Evolutionary conservation across 2,888 invertebrate genomes (phyloP), one percentile per base, ranked within the genome.

Genomic region (Drymonia ruficornis): DNA sequence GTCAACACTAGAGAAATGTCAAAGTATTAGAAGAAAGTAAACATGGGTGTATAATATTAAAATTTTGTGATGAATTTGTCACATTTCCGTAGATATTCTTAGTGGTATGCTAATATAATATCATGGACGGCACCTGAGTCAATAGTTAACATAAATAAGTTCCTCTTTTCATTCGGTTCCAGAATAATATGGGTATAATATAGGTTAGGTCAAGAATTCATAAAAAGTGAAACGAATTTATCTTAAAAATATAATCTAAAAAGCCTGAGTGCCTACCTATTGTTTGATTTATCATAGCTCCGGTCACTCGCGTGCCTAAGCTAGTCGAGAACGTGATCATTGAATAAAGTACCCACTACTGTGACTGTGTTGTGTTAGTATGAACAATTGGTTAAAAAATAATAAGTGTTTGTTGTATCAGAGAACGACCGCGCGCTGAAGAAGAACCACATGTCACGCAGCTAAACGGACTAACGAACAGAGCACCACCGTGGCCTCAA

Each of bases 401-500:
- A 18, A 44, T n/a, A 2, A 12, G n/a, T 64, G 29, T 59, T 50
- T 62, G 42, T 46, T 43, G 34, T 49, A 50, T 29, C 52, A 81
- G 81, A 65, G 65, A 78, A 51, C 76, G 66, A 23, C 57, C 61
- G 50, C 73, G 79, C 49, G 65, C 68, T 68, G 85, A 81, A 52
- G 74, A 81, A 51, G 74, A 66, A 42, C 57, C 74, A 18, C 77
- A 84, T 61, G 76, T 70, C 49, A 65, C 70, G 47, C 76, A 72
- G 31, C 49, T 79, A 59, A 86, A 84, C 71, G 81, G 83, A 19
- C 66, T 70, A 52, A 62, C 72, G 46, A 72, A 62, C 52, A 75
- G 70, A 57, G 74, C 75, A 49, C 80, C 83, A 16, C 75, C 74
- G 63, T 83, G 83, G 80, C 83, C 84, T 19, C 52, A 61, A 45